Base-by-base conservation (phyloP, 2,888 invertebrate species). In the Drosophila longiperda region DNA sequence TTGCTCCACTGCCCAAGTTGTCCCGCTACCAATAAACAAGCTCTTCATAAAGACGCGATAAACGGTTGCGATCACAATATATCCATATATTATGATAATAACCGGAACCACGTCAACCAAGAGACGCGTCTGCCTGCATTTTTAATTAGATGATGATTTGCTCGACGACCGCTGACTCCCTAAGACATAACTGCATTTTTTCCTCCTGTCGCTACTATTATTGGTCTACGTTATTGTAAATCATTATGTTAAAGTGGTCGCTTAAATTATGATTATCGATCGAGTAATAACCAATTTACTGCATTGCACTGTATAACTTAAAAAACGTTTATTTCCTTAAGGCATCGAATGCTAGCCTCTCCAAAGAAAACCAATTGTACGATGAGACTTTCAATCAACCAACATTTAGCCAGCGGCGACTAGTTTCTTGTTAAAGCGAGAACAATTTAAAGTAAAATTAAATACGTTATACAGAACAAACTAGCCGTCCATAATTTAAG, bases 1-100 rank as follows among this genome's bases (percentile, higher is more conserved):
- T 75, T 73, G 83, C 77, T 1, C 88, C 92, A 40, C 58, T 91
- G 62, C 91, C 92, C 36, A 75, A 62, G 11, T 67, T 91, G 54
- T 69, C 86, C 23, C 92, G 90, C 66, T 92, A 75, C 59, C 78
- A 84, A 69, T 89, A 89, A 49, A 68, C 23, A 20, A 32, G 2
- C 34, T 33, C 32, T 29, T 48, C 12, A 71, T 45, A 48, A 61
- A 57, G 68, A 72, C 68, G 66, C 65, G 34, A 54, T 29, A n/a
- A 26, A 29, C 50, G 80, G 64, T 33, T 23, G 20, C 12, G n/a
- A 69, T 58, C 57, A 57, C 42, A 50, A 60, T 45, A 34, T 36
- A 57, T 45, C 2, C 1, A 53, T 11, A 17, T 17, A 36, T 17
- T 26, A 15, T 38, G 55, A 40, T 55, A 26, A 66, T 57, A 42